phyloP scores from a whole-genome alignment of 2,113 vertebrate genomes.

The Neofelis nebulosa region DNA sequence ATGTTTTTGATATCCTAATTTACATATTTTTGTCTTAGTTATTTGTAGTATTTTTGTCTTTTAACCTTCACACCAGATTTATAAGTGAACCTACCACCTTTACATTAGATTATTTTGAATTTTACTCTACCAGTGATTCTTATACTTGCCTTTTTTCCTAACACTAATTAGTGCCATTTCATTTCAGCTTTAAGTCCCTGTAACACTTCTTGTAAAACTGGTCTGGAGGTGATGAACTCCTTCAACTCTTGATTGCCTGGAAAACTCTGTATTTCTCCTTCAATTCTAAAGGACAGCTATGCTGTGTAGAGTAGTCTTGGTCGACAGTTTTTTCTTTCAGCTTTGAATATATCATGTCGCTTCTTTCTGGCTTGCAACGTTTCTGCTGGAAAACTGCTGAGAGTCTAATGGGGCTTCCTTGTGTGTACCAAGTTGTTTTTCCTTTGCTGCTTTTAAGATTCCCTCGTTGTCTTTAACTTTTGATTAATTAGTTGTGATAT shows the following conservation, averaged over 20 bases:
- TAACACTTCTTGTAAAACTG: background rate
- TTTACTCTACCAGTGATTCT: background rate
- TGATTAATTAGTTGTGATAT: too few species aligned
- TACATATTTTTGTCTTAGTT: background rate
- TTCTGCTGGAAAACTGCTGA: background rate
- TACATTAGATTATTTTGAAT: background rate
- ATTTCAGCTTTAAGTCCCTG: background rate
- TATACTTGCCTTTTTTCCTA: background rate
- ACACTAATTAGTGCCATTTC: background rate
- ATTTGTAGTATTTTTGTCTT: background rate
- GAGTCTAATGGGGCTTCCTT: background rate
- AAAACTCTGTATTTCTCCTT: background rate
- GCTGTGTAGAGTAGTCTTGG: background rate
- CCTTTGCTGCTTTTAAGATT: background rate
- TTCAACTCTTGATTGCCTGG: background rate
- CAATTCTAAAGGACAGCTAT: background rate
- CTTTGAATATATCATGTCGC: background rate
- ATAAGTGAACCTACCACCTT: background rate
- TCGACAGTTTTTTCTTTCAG: background rate
- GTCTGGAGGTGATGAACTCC: background rate
- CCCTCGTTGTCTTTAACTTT: background rate
- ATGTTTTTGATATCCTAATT: background rate
- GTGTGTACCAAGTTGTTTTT: background rate
- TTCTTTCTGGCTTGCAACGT: background rate
- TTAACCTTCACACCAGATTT: background rate